A percentile compares a stretch with the other conserved stretches of the same genome.
phyloP scores from a whole-genome alignment of 2,113 vertebrate species.

The Panthera leo region DNA sequence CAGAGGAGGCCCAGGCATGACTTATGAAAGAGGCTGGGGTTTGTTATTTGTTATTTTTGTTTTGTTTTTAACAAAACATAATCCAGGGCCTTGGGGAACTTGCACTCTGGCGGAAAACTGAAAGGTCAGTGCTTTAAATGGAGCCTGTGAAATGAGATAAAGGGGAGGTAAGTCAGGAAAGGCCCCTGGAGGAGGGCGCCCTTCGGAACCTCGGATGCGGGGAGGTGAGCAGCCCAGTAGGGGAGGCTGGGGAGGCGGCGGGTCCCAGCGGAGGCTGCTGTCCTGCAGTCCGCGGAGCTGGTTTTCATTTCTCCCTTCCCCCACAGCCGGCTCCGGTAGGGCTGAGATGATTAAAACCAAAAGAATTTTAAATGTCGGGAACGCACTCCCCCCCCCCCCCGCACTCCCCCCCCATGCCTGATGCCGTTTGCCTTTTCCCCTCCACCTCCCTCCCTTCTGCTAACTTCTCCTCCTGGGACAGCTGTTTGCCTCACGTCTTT shows the following conservation, averaged over 20 bases:
- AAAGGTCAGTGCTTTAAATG: slow-evolving; percentile 70
- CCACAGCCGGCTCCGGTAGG: slow-evolving; percentile 47
- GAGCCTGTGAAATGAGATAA: slow-evolving; percentile 49
- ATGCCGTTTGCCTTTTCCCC: slow-evolving; percentile 55
- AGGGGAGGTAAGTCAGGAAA: not conserved
- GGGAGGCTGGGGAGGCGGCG: not conserved
- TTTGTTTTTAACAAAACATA: slow-evolving; percentile 72
- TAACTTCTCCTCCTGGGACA: slow-evolving; percentile 69
- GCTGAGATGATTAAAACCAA: slow-evolving; percentile 82
- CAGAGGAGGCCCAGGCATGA: not conserved
- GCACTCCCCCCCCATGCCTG: slow-evolving; percentile 69
- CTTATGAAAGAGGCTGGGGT: slow-evolving; percentile 26
- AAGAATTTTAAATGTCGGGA: slow-evolving; percentile 82
- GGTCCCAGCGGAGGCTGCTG: no score
- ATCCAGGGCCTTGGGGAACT: slow-evolving; percentile 62
- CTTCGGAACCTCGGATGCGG: not conserved
- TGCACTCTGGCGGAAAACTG: slow-evolving; percentile 52
- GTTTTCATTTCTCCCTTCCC: slow-evolving; percentile 68
- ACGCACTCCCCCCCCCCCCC: slow-evolving; percentile 66
- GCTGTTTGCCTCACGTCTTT: slow-evolving; percentile 47
- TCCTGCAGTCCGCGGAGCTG: slow-evolving; percentile 7
- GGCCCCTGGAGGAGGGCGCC: not conserved
- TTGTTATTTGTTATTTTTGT: slow-evolving; percentile 58
- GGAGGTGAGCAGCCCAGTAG: not conserved
- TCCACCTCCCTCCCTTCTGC: slow-evolving; percentile 17